Conservation (phyloP, 2,113 vertebrate genomes). For the Nannospalax galili region DNA sequence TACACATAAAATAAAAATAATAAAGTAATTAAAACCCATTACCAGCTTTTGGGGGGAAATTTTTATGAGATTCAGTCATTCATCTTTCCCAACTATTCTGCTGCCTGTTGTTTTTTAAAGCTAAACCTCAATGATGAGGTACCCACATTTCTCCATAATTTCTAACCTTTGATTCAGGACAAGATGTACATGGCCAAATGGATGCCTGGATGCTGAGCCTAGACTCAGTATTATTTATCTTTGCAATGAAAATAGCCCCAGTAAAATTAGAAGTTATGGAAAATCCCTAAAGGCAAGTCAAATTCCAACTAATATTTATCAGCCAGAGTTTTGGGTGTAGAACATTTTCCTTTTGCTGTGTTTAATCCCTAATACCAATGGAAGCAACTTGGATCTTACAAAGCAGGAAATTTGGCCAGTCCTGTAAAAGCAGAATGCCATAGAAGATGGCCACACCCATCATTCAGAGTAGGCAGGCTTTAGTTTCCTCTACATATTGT, state of each 20-base stretch:
- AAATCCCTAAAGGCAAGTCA: constrained; percentile 22
- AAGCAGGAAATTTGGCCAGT: neutral
- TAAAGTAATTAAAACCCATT: too few species aligned
- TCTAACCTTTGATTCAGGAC: constrained; percentile 29
- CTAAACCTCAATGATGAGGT: constrained; percentile 9
- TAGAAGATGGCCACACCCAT: neutral
- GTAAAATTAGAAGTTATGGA: neutral
- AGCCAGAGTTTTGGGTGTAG: neutral
- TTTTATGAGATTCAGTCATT: neutral
- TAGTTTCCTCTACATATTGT: neutral
- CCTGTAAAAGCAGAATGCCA: neutral
- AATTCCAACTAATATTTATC: neutral
- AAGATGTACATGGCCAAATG: neutral
- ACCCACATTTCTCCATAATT: neutral
- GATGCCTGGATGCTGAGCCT: neutral
- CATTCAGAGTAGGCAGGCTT: neutral
- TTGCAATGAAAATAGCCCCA: neutral
- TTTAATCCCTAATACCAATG: neutral
- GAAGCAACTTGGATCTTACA: neutral
- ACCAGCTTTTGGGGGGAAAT: constrained; percentile 12
- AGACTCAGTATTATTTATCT: constrained; percentile 22
- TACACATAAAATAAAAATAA: too few species aligned
- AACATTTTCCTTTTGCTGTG: neutral
- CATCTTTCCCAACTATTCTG: neutral
- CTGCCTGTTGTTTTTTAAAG: neutral